A percentile compares a stretch with the other conserved stretches of the same genome.
These are phyloP conservation scores for Eleginops maclovinus DNA, from an alignment of 2,113 vertebrate genomes.

Conservation along the genomic window DNA sequence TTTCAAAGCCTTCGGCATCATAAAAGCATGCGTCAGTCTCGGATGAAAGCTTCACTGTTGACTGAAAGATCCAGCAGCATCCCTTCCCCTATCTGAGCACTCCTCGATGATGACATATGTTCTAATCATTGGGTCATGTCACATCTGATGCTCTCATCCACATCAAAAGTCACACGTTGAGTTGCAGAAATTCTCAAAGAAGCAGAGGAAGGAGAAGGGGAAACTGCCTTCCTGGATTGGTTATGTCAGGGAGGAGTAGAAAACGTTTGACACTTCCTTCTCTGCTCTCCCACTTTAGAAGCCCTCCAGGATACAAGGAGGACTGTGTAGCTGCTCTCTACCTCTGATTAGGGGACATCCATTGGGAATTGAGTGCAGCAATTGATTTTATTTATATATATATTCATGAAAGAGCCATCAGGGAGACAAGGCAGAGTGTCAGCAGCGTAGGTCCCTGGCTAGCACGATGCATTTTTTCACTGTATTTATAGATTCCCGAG, in stretches of 20 bases:
- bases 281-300: slow-evolving; percentile 34
- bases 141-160: slow-evolving; percentile 40
- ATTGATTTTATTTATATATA: slow-evolving; percentile 53
- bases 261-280: slow-evolving; percentile 64
- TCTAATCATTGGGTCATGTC: slow-evolving; percentile 75
- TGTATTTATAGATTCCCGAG: slow-evolving; percentile 68
- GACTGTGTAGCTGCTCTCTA: slow-evolving; percentile 29
- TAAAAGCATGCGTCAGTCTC: slow-evolving; percentile 56
- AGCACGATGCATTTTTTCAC: slow-evolving; percentile 55
- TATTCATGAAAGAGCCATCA: slow-evolving; percentile 46
- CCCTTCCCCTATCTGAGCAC: slow-evolving; percentile 34
- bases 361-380: slow-evolving; percentile 45
- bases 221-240: slow-evolving; percentile 56
- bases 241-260: slow-evolving; percentile 52
- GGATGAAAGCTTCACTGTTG: slow-evolving; percentile 64
- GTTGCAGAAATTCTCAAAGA: slow-evolving; percentile 64
- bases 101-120: slow-evolving; percentile 73
- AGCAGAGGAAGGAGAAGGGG: slow-evolving; percentile 41
- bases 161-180: slow-evolving; percentile 74
- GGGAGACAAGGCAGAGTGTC: slow-evolving; percentile 12
- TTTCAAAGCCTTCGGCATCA: slow-evolving; percentile 69
- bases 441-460: slow-evolving; percentile 43
- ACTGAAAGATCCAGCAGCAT: slow-evolving; percentile 50
- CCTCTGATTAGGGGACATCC: slow-evolving; percentile 44
- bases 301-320: slow-evolving; percentile 21